Evolutionary conservation across 2,113 vertebrate genomes (phyloP).

Genomic region (Myanophis thanlyinensis): DNA sequence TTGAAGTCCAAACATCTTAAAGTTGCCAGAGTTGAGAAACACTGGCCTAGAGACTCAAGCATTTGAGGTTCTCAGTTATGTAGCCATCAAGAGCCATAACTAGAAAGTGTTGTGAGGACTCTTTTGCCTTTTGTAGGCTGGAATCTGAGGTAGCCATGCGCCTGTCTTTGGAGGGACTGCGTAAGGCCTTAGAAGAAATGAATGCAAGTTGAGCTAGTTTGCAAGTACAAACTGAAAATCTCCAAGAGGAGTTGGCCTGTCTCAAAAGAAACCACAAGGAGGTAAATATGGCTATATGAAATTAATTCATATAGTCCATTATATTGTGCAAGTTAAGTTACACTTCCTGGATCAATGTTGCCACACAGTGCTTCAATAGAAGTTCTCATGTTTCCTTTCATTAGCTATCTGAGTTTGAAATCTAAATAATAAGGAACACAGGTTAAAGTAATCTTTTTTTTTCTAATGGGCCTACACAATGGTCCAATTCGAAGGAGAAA

Average conservation of each 20-base stretch:
- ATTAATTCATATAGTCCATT: neutral
- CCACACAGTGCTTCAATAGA: neutral
- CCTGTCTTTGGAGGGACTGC: slow-evolving; percentile 75
- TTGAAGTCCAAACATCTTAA: too few relatives aligned
- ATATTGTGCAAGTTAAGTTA: neutral
- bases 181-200: slow-evolving; percentile 71
- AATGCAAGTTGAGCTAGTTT: slow-evolving; percentile 67
- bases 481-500: neutral
- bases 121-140: slow-evolving; percentile 63
- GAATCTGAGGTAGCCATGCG: slow-evolving; percentile 80
- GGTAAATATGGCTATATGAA: slow-evolving; percentile 51
- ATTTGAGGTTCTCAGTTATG: neutral
- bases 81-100: neutral
- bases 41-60: neutral
- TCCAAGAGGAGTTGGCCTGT: slow-evolving; percentile 83
- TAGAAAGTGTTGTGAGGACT: neutral
- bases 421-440: neutral
- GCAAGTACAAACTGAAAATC: slow-evolving; percentile 82
- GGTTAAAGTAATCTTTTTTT: neutral
- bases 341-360: neutral
- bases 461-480: neutral
- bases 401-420: neutral
- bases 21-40: too few relatives aligned
- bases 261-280: slow-evolving; percentile 87
- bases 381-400: neutral